phyloP scores from a whole-genome alignment of 2,888 invertebrate species.

The Eupeodes luniger region DNA sequence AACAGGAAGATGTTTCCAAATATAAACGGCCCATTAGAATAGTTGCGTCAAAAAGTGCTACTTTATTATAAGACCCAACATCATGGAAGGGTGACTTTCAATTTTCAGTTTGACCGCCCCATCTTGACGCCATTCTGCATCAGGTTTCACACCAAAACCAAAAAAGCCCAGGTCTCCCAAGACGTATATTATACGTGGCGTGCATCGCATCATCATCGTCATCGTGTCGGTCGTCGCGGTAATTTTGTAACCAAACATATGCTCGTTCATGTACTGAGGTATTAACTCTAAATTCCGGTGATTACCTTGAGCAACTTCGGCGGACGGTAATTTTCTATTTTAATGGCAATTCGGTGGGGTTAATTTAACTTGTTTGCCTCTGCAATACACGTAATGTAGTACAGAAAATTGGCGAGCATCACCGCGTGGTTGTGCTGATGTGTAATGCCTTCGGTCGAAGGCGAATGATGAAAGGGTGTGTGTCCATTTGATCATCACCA shows the following conservation, averaged over 20 bases:
- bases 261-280: constrained; percentile 58
- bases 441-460: constrained; percentile 4
- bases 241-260: constrained; percentile 51
- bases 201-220: no score
- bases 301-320: constrained; percentile 55
- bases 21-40: constrained; percentile 53
- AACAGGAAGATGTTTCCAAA: constrained; percentile 42
- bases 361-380: constrained; percentile 73
- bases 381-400: constrained; percentile 59
- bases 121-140: constrained; percentile 60
- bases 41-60: constrained; percentile 10
- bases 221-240: background rate
- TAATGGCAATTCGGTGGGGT: constrained; percentile 65
- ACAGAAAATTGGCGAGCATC: constrained; percentile 55
- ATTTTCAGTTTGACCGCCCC: constrained; percentile 58
- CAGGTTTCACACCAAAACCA: background rate
- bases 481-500: constrained; percentile 68
- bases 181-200: background rate
- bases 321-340: constrained; percentile 72
- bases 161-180: constrained; percentile 33
- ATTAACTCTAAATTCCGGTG: constrained; percentile 75
- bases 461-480: constrained; percentile 44
- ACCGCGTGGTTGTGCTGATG: background rate
- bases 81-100: constrained; percentile 15
- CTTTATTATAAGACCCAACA: background rate